Conservation (phyloP, 2,888 invertebrate species). For the Pyrrhosoma nymphula region DNA sequence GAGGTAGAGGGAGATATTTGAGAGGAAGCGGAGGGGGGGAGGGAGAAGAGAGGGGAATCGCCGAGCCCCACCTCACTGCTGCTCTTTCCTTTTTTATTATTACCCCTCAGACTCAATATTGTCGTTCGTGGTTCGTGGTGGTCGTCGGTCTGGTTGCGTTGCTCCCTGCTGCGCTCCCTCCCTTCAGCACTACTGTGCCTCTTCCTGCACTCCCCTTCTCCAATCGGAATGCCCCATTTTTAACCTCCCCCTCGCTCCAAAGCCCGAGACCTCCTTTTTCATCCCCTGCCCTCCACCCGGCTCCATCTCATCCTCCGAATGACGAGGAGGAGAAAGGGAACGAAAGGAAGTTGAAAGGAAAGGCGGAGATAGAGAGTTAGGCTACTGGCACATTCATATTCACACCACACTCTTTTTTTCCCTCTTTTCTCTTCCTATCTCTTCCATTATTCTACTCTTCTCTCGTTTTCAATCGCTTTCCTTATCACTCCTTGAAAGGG, state of each 20-base stretch:
- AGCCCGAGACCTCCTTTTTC: not conserved
- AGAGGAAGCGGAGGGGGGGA: too few species aligned
- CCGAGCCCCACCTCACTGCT: not conserved
- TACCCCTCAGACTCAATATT: slow-evolving; percentile 52
- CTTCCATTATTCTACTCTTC: not conserved
- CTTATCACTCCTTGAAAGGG: too few species aligned
- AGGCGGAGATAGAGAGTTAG: too few species aligned
- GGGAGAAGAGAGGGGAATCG: too few species aligned
- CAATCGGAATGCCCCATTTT: too few species aligned
- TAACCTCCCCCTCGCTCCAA: not conserved
- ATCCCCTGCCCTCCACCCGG: not conserved
- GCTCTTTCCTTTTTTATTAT: slow-evolving; percentile 17
- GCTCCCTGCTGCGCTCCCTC: not conserved
- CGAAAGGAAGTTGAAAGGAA: too few species aligned
- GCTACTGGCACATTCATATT: not conserved
- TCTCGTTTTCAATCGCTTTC: not conserved
- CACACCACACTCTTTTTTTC: not conserved
- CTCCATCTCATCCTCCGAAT: too few species aligned
- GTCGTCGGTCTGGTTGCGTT: not conserved
- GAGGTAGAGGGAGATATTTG: too few species aligned
- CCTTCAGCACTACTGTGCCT: too few species aligned
- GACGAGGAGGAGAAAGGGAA: too few species aligned
- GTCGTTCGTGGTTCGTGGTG: slow-evolving; percentile 30
- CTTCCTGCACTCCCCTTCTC: not conserved
- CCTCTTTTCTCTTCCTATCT: not conserved